Percentiles rank a stretch among this genome's conserved stretches.
Evolutionary conservation across 1,140 invertebrate genomes (phyloP).

Genomic region (Sipha flava): DNA sequence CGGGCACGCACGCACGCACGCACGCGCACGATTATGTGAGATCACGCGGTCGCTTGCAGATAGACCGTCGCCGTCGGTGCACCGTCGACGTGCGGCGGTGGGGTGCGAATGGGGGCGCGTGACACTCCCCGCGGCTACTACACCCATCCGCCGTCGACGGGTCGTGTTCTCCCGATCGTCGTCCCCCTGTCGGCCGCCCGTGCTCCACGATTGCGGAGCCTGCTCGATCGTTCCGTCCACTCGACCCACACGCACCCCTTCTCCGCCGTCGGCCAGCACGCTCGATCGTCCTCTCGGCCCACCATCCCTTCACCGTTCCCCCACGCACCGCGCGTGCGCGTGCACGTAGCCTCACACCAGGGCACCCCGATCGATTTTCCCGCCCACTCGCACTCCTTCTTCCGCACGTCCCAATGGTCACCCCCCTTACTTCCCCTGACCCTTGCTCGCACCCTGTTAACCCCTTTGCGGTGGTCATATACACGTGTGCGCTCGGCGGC

Average conservation of each 20-base stretch:
- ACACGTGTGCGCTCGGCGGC: background rate
- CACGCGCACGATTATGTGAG: too few relatives aligned
- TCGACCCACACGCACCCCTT: background rate
- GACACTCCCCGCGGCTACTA: background rate
- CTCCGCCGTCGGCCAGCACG: background rate
- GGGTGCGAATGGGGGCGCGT: background rate
- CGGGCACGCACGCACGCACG: too few relatives aligned
- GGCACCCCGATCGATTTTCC: background rate
- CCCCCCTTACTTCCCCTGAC: background rate
- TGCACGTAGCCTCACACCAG: background rate
- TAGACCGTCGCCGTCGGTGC: too few relatives aligned
- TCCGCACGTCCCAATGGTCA: background rate
- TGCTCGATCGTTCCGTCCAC: background rate
- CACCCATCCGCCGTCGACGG: too few relatives aligned
- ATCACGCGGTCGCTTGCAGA: background rate
- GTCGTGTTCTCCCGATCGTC: too few relatives aligned
- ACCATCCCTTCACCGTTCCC: too few relatives aligned
- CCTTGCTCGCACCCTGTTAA: background rate
- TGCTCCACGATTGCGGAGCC: background rate
- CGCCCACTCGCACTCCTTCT: background rate
- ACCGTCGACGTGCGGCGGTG: background rate
- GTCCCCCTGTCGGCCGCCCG: background rate
- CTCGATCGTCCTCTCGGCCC: too few relatives aligned
- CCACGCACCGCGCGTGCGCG: too few relatives aligned
- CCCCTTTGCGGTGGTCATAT: background rate